Evolutionary conservation across 2,113 vertebrate genomes (phyloP).

Genomic region (Bubalus kerabau): DNA sequence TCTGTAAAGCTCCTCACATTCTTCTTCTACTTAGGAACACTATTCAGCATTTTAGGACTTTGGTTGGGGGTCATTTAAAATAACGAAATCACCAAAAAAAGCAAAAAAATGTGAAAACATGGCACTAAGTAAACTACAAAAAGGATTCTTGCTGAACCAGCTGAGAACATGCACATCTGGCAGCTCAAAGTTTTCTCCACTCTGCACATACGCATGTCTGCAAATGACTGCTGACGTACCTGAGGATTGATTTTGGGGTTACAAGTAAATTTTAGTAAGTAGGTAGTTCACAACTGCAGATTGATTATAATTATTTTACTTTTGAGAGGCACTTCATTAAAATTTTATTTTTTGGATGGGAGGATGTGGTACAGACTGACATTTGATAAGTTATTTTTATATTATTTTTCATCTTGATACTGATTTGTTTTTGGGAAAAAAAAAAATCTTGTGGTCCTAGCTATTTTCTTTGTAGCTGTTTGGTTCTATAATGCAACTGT

Average conservation of each 20-base stretch:
- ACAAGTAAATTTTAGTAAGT: neutral
- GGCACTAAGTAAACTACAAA: neutral
- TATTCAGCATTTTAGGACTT: neutral
- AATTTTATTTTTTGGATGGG: neutral
- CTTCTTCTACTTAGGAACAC: neutral
- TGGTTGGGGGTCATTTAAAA: neutral
- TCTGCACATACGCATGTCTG: neutral
- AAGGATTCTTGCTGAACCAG: neutral
- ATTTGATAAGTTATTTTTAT: neutral
- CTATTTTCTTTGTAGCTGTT: slow-evolving; percentile 1
- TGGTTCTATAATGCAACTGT: neutral
- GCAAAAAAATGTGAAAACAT: neutral
- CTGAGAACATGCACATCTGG: neutral
- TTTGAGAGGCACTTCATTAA: neutral
- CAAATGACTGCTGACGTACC: neutral
- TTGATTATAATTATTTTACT: neutral
- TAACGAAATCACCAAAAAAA: neutral
- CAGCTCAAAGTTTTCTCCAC: neutral
- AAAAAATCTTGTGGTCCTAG: neutral
- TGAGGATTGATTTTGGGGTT: neutral
- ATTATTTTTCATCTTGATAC: neutral
- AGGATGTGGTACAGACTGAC: neutral
- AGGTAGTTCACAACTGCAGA: neutral
- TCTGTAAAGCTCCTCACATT: neutral
- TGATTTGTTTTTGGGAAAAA: neutral